Conservation (phyloP, 2,113 vertebrate genomes). For the Bothrops jararaca region DNA sequence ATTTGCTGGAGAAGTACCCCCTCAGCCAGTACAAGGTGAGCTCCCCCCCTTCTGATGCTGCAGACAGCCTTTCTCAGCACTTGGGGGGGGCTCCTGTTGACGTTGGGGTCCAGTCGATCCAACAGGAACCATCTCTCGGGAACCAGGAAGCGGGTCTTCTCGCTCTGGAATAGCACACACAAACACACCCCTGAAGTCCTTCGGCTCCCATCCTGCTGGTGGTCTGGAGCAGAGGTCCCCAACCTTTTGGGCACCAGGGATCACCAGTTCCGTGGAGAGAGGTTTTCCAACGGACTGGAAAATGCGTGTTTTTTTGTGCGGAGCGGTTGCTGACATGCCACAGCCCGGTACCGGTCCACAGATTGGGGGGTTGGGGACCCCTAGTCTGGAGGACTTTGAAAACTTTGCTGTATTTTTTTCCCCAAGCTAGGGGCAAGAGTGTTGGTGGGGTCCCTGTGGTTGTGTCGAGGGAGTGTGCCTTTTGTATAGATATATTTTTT, state of each 20-base stretch:
- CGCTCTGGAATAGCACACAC: not conserved
- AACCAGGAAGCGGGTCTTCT: not conserved
- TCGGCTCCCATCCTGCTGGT: not conserved
- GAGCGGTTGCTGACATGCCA: no score
- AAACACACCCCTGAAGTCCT: not conserved
- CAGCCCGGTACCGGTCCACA: no score
- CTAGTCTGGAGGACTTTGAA: not conserved
- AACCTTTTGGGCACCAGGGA: no score
- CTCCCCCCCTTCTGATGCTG: not conserved
- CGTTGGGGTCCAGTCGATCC: not conserved
- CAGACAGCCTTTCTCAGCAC: no score
- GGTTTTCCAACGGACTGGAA: no score
- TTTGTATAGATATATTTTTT: not conserved
- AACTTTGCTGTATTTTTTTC: not conserved
- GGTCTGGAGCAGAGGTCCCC: not conserved
- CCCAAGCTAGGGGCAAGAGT: not conserved
- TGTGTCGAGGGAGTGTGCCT: not conserved
- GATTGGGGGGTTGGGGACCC: no score
- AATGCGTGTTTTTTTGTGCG: no score
- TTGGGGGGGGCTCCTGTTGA: not conserved
- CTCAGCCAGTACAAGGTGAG: conserved; percentile 80
- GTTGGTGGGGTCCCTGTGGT: not conserved
- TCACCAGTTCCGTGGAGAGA: no score
- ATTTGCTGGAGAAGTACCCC: conserved; percentile 76
- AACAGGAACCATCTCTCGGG: not conserved